A percentile compares a stretch with the other conserved stretches of the same genome.
Conservation (phyloP, 2,797 vertebrate species). For the Silurus aristotelis region DNA sequence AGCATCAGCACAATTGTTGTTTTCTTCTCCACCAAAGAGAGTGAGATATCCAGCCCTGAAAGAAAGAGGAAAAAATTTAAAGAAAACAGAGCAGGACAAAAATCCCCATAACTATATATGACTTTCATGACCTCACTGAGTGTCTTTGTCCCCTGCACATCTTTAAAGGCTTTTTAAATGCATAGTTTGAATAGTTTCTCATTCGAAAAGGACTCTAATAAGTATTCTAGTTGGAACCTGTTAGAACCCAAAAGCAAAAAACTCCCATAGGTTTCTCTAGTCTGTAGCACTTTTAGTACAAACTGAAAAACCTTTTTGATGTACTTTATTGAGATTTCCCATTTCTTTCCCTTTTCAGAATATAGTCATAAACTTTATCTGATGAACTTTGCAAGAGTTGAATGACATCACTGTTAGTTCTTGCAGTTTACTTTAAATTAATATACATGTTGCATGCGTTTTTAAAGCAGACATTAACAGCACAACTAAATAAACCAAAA, state of each 20-base stretch:
- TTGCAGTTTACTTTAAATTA: slow-evolving; percentile 27
- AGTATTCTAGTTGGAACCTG: not conserved
- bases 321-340: not conserved
- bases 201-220: not conserved
- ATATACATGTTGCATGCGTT: slow-evolving; percentile 1
- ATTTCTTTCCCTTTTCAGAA: not conserved
- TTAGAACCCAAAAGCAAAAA: not conserved
- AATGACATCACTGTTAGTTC: slow-evolving; percentile 16
- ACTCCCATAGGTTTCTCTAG: not conserved
- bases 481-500: slow-evolving; percentile 20
- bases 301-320: not conserved
- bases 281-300: not conserved
- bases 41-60: slow-evolving; percentile 83
- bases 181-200: too few species aligned
- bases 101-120: not conserved
- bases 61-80: not conserved
- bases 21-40: slow-evolving; percentile 76
- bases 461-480: slow-evolving; percentile 14
- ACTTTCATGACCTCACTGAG: not conserved
- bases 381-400: not conserved
- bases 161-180: not conserved
- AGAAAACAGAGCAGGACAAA: not conserved
- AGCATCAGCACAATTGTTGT: slow-evolving; percentile 67
- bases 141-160: not conserved
- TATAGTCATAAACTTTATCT: not conserved